Percentiles rank a stretch among this genome's conserved stretches.
Evolutionary conservation across 2,797 vertebrate species (phyloP).

Genomic region (Periparus ater): DNA sequence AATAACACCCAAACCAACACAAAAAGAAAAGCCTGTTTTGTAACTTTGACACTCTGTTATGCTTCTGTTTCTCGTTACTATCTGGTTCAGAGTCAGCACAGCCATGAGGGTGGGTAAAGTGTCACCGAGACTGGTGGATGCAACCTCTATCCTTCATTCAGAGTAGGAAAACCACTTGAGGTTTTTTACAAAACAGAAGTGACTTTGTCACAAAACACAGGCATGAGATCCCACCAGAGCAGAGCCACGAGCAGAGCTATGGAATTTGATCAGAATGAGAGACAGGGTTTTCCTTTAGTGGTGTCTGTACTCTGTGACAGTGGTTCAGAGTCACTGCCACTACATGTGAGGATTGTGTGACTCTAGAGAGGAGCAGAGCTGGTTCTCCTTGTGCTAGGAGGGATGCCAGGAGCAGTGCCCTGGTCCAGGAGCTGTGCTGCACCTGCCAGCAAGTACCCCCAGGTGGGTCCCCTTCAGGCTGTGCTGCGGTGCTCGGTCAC

Average conservation of each 20-base stretch:
- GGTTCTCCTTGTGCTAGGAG: neutral
- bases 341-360: neutral
- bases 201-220: neutral
- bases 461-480: neutral
- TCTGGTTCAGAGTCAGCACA: neutral
- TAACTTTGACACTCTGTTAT: neutral
- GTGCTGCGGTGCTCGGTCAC: fast-evolving
- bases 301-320: neutral
- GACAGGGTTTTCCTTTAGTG: neutral
- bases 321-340: neutral
- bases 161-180: neutral
- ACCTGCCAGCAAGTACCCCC: neutral
- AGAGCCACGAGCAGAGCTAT: neutral
- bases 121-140: neutral
- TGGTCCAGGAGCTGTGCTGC: neutral
- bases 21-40: neutral
- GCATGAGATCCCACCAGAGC: fast-evolving
- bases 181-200: neutral
- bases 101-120: neutral
- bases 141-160: neutral
- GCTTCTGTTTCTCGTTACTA: neutral
- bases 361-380: neutral
- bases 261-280: neutral
- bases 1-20: neutral
- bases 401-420: neutral